Conservation (phyloP, 1,140 invertebrate genomes). For the Euura lappo region DNA sequence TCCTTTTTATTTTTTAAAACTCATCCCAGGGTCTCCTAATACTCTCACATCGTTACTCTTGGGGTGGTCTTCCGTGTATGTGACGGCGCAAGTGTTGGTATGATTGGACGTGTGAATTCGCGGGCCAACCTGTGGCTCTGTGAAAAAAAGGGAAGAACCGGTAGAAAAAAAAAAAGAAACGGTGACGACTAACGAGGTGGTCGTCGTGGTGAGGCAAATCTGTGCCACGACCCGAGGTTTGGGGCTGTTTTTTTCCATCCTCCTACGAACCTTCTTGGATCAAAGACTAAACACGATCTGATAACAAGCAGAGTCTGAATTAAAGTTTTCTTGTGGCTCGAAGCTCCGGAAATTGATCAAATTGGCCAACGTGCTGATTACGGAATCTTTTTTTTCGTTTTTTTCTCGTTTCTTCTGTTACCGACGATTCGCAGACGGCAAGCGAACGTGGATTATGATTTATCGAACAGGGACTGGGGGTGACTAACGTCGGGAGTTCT, state of each 20-base stretch:
- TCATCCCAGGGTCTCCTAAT: background rate
- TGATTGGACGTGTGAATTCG: conserved; percentile 3
- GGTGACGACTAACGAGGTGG: background rate
- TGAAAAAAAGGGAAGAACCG: background rate
- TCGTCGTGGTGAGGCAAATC: background rate
- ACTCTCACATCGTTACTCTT: conserved; percentile 1
- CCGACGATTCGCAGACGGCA: background rate
- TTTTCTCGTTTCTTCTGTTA: background rate
- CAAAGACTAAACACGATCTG: background rate
- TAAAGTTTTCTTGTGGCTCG: background rate
- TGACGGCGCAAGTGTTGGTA: background rate
- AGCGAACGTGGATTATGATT: background rate
- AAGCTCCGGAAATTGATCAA: background rate
- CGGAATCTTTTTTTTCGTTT: background rate
- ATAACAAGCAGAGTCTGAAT: background rate
- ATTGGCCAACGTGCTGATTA: background rate
- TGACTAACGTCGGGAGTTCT: background rate
- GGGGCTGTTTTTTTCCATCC: background rate
- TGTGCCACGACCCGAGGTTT: background rate
- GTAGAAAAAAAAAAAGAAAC: background rate
- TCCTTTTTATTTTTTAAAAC: conserved; percentile 4
- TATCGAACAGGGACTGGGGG: background rate
- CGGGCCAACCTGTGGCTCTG: conserved; percentile 2
- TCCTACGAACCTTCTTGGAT: background rate
- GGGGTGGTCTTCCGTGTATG: background rate